These are phyloP conservation scores for Siniperca undulata DNA, from an alignment of 2,797 vertebrate genomes.

Conservation along the genomic window DNA sequence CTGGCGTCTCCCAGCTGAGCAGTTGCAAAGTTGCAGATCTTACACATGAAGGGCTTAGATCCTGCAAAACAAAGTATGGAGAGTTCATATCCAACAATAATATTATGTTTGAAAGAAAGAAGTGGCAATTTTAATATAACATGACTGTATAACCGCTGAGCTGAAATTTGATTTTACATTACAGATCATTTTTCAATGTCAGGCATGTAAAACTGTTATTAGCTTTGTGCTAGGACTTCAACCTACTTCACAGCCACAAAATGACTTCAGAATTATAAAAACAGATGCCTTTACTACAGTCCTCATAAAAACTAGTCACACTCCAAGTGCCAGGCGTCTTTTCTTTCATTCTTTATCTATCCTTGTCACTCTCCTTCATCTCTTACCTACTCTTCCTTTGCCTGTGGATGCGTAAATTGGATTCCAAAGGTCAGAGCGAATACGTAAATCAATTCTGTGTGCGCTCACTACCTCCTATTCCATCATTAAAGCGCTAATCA, in stretches of 20 bases:
- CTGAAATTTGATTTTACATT: slow-evolving; percentile 53
- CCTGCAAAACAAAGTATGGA: slow-evolving; percentile 82
- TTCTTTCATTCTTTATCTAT: slow-evolving; percentile 74
- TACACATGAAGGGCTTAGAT: slow-evolving; percentile 99
- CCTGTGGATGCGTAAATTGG: slow-evolving; percentile 84
- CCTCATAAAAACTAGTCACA: slow-evolving; percentile 72
- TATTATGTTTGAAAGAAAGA: slow-evolving; percentile 43
- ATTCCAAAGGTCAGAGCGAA: slow-evolving; percentile 87
- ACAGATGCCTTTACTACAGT: slow-evolving; percentile 58
- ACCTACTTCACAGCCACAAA: slow-evolving; percentile 47
- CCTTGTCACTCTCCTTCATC: slow-evolving; percentile 81
- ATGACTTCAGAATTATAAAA: slow-evolving; percentile 63
- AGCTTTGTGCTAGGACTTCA: slow-evolving; percentile 50
- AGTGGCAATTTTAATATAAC: slow-evolving; percentile 53
- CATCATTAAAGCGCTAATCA: slow-evolving; percentile 88
- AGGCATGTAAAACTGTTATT: slow-evolving; percentile 50
- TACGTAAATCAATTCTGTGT: slow-evolving; percentile 86
- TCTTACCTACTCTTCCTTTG: slow-evolving; percentile 80
- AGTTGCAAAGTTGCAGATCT: slow-evolving; percentile 99
- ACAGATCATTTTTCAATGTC: slow-evolving; percentile 55
- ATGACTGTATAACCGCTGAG: slow-evolving; percentile 40
- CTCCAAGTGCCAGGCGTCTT: slow-evolving; percentile 64
- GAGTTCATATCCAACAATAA: slow-evolving; percentile 38
- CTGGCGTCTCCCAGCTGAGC: slow-evolving; percentile 99
- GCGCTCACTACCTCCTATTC: slow-evolving; percentile 80